phyloP scores from a whole-genome alignment of 64 coral and sea anemone species.

The Porites lutea region DNA sequence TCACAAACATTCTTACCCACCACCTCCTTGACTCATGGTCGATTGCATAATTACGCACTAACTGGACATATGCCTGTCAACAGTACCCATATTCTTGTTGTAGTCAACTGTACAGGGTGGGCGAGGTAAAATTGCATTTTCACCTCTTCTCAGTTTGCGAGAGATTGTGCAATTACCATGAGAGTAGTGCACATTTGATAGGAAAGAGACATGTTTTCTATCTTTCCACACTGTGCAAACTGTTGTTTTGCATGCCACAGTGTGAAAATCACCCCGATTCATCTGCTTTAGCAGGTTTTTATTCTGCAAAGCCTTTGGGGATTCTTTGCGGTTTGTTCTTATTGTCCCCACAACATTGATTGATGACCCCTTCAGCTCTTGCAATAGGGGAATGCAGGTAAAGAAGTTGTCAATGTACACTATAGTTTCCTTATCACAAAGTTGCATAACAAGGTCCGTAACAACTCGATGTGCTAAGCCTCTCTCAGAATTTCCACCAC shows the following conservation, averaged over 20 bases:
- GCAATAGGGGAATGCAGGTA: neutral
- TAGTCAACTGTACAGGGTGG: neutral
- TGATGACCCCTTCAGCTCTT: neutral
- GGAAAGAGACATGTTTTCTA: slow-evolving; percentile 15
- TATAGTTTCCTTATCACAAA: neutral
- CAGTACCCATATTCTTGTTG: neutral
- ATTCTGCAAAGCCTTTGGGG: neutral
- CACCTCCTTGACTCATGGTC: neutral
- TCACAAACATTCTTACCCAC: slow-evolving; percentile 9
- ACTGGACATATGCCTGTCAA: slow-evolving; percentile 23
- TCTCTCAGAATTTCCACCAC: neutral
- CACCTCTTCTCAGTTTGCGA: neutral
- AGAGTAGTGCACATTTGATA: slow-evolving; percentile 6
- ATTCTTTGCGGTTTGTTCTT: neutral
- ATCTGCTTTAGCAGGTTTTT: neutral
- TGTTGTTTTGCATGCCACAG: neutral
- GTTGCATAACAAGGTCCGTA: neutral
- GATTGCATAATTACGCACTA: neutral
- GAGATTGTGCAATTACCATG: neutral
- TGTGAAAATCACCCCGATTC: neutral
- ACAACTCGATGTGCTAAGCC: neutral
- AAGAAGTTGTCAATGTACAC: neutral
- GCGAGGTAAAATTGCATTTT: neutral
- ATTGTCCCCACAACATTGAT: neutral
- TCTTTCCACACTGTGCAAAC: slow-evolving; percentile 3